Base-by-base conservation (phyloP, 2,888 invertebrate genomes). In the Catocala sponsa region DNA sequence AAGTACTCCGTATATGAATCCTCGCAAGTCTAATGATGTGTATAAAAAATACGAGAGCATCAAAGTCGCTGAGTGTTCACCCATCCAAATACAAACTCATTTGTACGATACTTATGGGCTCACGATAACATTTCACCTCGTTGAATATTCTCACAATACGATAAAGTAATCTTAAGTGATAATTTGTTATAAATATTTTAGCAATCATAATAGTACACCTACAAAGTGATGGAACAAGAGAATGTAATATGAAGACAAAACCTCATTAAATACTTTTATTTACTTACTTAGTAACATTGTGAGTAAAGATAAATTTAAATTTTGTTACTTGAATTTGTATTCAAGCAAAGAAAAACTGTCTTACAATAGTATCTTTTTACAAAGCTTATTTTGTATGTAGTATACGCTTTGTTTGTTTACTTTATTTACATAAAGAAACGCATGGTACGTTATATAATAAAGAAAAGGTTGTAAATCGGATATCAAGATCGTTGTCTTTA, bases 51-150 rank as follows among this genome's bases (percentile, higher is more conserved):
- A 49, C 60, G 55, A 54, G 58, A 60, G 70, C 54, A 63, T 65
- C 74, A 65, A 63, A 74, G 55, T 59, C 66, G 63, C 70, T 63
- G 63, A 72, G 60, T 66, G 60, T 63, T 72, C 66, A 70, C 58
- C 63, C 66, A 70, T 59, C 66, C 63, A 66, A 61, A 66, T 57
- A 66, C 66, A 61, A 74, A 74, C 55, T 70, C 70, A 66, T 70
- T 74, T 66, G 60, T 58, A 63, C 60, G 50, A 55, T 73, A 66
- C 66, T 70, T 70, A 74, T 60, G 72, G 38, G 57, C 48, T 60
- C 51, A 56, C 58, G 65, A 63, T 55, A 70, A 63, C 48, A 74
- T 70, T 68, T 51, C 60, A 32, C 15, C 51, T 48, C 47, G 11
- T 58, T 58, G 49, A 33, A 60, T 54, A 50, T 63, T 54, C 48